A percentile compares a stretch with the other conserved stretches of the same genome.
phyloP scores from a whole-genome alignment of 2,113 vertebrate genomes.

The Ictalurus punctatus region DNA sequence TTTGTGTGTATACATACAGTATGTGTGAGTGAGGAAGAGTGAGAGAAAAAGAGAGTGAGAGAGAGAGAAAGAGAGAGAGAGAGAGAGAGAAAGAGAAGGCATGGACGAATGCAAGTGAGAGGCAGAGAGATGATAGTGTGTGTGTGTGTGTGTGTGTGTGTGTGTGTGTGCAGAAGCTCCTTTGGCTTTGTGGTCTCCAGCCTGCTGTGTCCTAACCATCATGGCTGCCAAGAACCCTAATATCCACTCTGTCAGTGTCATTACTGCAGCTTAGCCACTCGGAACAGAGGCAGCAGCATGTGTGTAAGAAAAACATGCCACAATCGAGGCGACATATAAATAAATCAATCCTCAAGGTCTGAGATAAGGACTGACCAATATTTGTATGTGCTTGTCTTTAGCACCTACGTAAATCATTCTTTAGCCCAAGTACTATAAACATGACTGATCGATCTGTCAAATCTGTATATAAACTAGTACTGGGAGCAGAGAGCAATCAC shows the following conservation, averaged over 20 bases:
- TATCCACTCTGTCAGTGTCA: constrained; percentile 33
- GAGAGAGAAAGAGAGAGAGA: background rate
- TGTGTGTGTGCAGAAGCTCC: background rate
- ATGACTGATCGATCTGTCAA: background rate
- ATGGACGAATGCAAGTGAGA: background rate
- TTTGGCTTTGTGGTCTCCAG: constrained; percentile 16
- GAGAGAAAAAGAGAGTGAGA: too few species aligned
- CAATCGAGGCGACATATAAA: background rate
- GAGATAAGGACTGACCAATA: background rate
- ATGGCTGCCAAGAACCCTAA: constrained; percentile 31
- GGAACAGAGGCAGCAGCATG: constrained; percentile 20
- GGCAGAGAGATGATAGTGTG: background rate
- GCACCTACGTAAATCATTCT: background rate
- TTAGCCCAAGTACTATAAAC: background rate
- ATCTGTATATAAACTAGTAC: too few species aligned
- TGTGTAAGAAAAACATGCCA: background rate
- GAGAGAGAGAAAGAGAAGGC: background rate
- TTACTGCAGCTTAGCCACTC: constrained; percentile 27
- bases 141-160: constrained; percentile 11
- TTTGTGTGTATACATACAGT: background rate
- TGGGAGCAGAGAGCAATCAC: background rate
- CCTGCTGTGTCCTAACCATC: constrained; percentile 29
- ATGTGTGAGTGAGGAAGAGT: too few species aligned
- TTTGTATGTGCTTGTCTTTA: background rate
- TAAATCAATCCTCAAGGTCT: background rate